These are phyloP conservation scores for Chesias legatella DNA, from an alignment of 2,888 invertebrate genomes.

Conservation along the genomic window DNA sequence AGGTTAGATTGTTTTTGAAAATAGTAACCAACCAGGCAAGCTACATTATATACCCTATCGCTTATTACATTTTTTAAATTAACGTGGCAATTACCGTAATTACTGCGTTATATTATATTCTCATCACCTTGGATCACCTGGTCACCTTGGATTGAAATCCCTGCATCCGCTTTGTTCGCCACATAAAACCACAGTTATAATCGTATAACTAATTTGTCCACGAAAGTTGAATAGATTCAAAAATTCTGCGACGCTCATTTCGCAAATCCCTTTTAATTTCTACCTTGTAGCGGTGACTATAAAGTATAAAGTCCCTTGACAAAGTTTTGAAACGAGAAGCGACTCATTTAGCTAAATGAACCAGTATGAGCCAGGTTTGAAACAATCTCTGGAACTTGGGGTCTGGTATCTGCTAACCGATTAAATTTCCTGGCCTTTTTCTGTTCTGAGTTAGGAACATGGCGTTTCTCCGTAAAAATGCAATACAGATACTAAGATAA, in stretches of 20 bases:
- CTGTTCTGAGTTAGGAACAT: neutral
- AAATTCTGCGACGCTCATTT: slow-evolving; percentile 3
- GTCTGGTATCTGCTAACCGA: slow-evolving; percentile 13
- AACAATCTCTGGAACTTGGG: slow-evolving; percentile 21
- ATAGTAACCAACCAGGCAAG: too few relatives aligned
- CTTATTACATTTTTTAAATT: too few relatives aligned
- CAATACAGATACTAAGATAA: too few relatives aligned
- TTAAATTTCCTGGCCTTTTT: slow-evolving; percentile 19
- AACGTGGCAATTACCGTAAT: too few relatives aligned
- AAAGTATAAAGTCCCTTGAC: slow-evolving; percentile 9
- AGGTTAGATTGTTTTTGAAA: too few relatives aligned
- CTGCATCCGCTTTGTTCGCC: neutral
- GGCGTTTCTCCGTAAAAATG: too few relatives aligned
- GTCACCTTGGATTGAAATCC: neutral
- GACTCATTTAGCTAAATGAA: slow-evolving; percentile 50
- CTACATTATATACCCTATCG: too few relatives aligned
- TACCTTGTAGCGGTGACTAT: neutral
- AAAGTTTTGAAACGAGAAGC: slow-evolving; percentile 13
- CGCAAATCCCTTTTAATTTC: neutral
- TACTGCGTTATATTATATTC: too few relatives aligned
- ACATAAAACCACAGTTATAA: slow-evolving; percentile 8
- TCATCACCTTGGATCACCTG: too few relatives aligned
- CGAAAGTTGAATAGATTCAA: slow-evolving; percentile 8
- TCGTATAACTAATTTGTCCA: slow-evolving; percentile 9
- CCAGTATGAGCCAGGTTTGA: slow-evolving; percentile 19